Conservation (phyloP, 1,140 invertebrate species). For the Macrocentrus cingulum region DNA sequence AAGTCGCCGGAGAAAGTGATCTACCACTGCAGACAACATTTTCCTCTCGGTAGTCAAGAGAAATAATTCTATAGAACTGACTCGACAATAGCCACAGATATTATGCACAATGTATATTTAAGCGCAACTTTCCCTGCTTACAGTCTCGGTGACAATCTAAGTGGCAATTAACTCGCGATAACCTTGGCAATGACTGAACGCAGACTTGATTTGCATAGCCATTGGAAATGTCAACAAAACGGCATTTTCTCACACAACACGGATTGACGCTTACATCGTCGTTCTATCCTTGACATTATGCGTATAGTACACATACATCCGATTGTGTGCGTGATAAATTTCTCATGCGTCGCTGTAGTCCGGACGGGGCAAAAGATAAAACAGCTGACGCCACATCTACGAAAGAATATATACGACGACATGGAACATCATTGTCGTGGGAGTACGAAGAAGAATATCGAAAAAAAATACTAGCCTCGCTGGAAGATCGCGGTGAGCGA, state of each 20-base stretch:
- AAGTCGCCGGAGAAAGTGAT: slow-evolving; percentile 42
- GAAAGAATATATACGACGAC: background rate
- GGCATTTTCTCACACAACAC: background rate
- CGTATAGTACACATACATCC: slow-evolving; percentile 4
- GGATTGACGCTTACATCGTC: slow-evolving; percentile 13
- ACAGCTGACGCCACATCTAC: background rate
- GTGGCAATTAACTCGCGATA: background rate
- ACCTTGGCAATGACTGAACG: background rate
- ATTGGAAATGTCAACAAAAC: background rate
- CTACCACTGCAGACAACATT: slow-evolving; percentile 32
- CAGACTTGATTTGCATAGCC: too few relatives aligned
- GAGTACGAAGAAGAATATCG: slow-evolving; percentile 2
- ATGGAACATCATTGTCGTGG: background rate
- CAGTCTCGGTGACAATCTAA: too few relatives aligned
- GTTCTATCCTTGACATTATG: slow-evolving; percentile 26
- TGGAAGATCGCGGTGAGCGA: background rate
- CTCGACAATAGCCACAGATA: slow-evolving; percentile 23
- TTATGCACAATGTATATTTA: background rate
- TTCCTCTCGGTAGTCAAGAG: slow-evolving; percentile 27
- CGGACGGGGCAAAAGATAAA: background rate
- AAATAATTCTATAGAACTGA: slow-evolving; percentile 30
- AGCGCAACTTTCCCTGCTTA: too few relatives aligned
- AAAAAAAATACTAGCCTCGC: background rate
- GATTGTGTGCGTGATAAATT: slow-evolving; percentile 1
- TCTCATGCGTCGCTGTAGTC: background rate